Base-by-base conservation (phyloP, 2,888 invertebrate genomes). In the Himalopsyche japonica region DNA sequence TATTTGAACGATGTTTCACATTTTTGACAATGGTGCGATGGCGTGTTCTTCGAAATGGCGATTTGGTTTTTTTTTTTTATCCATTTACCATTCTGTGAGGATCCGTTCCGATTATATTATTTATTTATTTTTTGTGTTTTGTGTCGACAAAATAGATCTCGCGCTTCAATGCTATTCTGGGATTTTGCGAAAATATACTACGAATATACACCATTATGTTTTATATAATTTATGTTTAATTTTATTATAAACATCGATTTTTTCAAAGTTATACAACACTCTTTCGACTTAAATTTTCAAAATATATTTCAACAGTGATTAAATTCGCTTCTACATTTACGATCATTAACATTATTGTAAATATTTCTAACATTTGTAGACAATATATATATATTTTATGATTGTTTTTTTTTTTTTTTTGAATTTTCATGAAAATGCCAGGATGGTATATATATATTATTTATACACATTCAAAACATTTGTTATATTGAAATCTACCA, bases 221-320 rank as follows among this genome's bases (percentile, higher is more conserved):
- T 64, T 27, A n/a, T 83, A 32, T 81, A 80, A n/a, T n/a, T n/a
- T 83, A 64, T 80, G 27, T 34, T 43, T 43, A 43, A 12, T 70
- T 79, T 77, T 84, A 86, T 85, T 85, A 85, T 86, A 86, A 86
- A 86, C 86, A 82, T 86, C 85, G 86, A 86, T 83, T 86, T 32
- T 86, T 78, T 80, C n/a, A 86, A 86, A 83, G 70, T 84, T 43
- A 70, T 70, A 70, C 70, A 70, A 83, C 83, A 83, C 80, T 81
- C 81, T 86, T 85, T 84, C 85, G 83, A 84, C 82, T 86, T 85
- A 83, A 84, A 86, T 85, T 85, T 80, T 86, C 84, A 85, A 85
- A 86, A 83, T 85, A 78, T 82, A 82, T 82, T 82, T 79, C 82
- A 86, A 86, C 86, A 85, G 83, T 86, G 86, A 86, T 86, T 85